Conservation (phyloP, 2,113 vertebrate genomes). For the Aspiorhynchus laticeps region DNA sequence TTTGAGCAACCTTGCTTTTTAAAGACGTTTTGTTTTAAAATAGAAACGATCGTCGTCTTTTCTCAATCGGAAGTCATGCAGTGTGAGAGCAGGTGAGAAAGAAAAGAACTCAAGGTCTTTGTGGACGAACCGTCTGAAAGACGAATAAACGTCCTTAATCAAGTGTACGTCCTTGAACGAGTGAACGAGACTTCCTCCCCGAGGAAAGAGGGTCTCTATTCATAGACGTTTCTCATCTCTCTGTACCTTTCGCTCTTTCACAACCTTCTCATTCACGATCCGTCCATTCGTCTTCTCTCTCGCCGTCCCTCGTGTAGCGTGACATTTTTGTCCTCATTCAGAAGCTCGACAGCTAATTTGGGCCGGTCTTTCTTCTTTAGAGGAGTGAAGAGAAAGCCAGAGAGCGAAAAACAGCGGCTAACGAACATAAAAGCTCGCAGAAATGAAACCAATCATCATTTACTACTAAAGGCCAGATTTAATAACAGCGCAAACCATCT, state of each 20-base stretch:
- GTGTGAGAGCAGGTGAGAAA: slow-evolving; percentile 15
- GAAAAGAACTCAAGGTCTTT: slow-evolving; percentile 40
- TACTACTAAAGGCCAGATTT: neutral
- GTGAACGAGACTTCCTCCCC: slow-evolving; percentile 46
- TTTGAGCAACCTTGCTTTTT: neutral
- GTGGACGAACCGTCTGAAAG: slow-evolving; percentile 9
- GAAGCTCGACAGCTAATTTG: neutral
- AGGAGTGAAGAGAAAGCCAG: neutral
- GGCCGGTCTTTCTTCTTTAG: neutral
- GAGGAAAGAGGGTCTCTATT: slow-evolving; percentile 48
- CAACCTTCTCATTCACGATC: neutral
- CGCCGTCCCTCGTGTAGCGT: neutral
- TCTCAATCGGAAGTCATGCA: neutral
- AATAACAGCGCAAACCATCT: too few species aligned
- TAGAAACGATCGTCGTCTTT: neutral
- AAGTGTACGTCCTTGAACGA: slow-evolving; percentile 52
- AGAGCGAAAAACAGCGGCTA: neutral
- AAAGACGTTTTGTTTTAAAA: neutral
- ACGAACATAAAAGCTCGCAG: neutral
- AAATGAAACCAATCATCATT: neutral
- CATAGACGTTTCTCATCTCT: slow-evolving; percentile 32
- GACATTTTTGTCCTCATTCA: slow-evolving; percentile 28
- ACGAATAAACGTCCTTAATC: slow-evolving; percentile 49
- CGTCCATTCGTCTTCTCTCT: neutral
- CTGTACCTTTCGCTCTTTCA: neutral